Evolutionary conservation across 2,797 vertebrate species (phyloP), one percentile per base, ranked within the genome.

Genomic region (Octomys mimax): DNA sequence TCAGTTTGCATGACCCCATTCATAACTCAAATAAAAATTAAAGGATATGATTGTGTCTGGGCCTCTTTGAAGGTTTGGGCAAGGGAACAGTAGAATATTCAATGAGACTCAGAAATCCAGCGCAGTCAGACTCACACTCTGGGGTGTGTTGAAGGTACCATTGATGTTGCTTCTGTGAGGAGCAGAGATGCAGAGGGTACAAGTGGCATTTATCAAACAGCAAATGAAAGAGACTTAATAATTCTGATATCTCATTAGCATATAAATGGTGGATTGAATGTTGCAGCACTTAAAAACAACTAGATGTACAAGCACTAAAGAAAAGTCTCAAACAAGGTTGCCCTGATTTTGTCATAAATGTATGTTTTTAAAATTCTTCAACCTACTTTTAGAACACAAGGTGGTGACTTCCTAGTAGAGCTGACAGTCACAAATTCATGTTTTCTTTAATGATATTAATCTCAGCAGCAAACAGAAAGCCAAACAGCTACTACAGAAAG

Each of bases 361-460:
- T 77, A 5, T 42, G 1, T 66, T 36, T 54, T 62, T 71, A 75
- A 57, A 81, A 66, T 11, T 19, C 33, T 87, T 88, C 81, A 49
- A 49, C 9, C 2, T 11, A 92, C 22, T 78, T 88, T 79, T 52
- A 93, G 64, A 91, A 81, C 28, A 18, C 62, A 86, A 91, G 0
- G 1, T 71, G 6, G 24, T 89, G 31, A 59, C 14, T 59, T 46
- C 21, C 2, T 57, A 59, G 9, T 71, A 91, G 26, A 75, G 0
- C 3, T 54, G 28, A 89, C 5, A 49, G 39, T 73, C 28, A 95
- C 70, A 90, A 78, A 71, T 89, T 89, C 84, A 36, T 96, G 92
- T 85, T 93, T 93, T 97, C 96, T 98, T 98, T 98, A 98, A 89
- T 98, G 83, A 96, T 89, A 80, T 75, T 94, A 91, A 91, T 96